Conservation (phyloP, 1,140 invertebrate genomes). For the Drosophila kikkawai region DNA sequence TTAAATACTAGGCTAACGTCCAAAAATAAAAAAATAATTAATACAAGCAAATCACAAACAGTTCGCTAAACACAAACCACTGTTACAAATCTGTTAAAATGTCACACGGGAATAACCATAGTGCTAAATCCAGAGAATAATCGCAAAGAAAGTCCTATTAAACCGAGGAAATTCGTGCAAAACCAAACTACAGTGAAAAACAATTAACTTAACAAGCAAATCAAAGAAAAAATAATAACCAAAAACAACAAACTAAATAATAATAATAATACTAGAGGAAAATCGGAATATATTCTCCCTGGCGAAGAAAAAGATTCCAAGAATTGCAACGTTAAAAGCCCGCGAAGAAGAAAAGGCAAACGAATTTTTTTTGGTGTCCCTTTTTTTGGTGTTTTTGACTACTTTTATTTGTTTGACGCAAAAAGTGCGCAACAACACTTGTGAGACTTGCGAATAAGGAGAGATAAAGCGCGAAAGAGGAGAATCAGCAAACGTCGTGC, state of each 20-base stretch:
- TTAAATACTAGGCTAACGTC: slow-evolving; percentile 35
- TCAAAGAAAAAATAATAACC: not conserved
- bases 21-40: slow-evolving; percentile 18
- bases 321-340: slow-evolving; percentile 17
- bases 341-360: slow-evolving; percentile 16
- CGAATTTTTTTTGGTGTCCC: slow-evolving; percentile 49
- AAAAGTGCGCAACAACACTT: slow-evolving; percentile 56
- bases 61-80: slow-evolving; percentile 3
- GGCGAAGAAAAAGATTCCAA: not conserved
- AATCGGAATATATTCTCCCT: not conserved
- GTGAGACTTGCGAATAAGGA: slow-evolving; percentile 26
- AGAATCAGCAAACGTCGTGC: slow-evolving; percentile 19
- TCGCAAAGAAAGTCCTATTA: slow-evolving; percentile 4
- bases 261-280: not conserved
- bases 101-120: slow-evolving; percentile 19
- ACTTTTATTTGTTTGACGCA: slow-evolving; percentile 28
- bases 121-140: slow-evolving; percentile 22
- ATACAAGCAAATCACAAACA: slow-evolving; percentile 12
- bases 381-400: slow-evolving; percentile 49
- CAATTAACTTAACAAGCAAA: slow-evolving; percentile 4
- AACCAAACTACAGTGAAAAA: slow-evolving; percentile 4
- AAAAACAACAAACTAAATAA: not conserved
- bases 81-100: slow-evolving; percentile 17
- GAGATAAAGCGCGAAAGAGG: slow-evolving; percentile 25
- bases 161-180: slow-evolving; percentile 5